These are phyloP conservation scores for Hylaea fasciaria DNA, from an alignment of 2,888 invertebrate genomes.

Conservation along the genomic window DNA sequence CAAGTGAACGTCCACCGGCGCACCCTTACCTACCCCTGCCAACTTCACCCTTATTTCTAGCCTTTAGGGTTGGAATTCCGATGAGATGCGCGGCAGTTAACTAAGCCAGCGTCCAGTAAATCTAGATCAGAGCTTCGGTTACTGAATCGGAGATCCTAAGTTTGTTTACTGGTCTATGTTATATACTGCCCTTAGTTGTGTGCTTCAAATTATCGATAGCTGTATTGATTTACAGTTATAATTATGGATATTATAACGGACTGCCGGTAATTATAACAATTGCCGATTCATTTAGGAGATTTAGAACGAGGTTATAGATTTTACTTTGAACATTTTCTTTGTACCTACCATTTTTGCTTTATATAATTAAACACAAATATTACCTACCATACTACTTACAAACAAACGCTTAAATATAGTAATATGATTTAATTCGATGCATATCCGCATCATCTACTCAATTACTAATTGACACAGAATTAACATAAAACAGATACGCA, in stretches of 20 bases:
- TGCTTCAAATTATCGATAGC: constrained; percentile 22
- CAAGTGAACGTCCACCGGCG: constrained; percentile 57
- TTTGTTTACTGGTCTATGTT: constrained; percentile 50
- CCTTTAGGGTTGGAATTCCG: constrained; percentile 41
- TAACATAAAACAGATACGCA: constrained; percentile 28
- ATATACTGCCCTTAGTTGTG: constrained; percentile 18
- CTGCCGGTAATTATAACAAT: too few relatives aligned
- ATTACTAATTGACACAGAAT: constrained; percentile 27
- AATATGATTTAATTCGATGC: not conserved
- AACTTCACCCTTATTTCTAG: constrained; percentile 30
- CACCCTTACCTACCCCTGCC: constrained; percentile 27
- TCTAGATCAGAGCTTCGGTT: constrained; percentile 64
- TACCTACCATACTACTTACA: too few relatives aligned
- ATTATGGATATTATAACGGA: too few relatives aligned
- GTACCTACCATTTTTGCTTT: too few relatives aligned
- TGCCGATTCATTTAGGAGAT: too few relatives aligned
- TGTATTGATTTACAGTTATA: not conserved
- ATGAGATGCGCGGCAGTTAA: constrained; percentile 11
- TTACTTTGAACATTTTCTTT: too few relatives aligned
- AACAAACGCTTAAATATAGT: too few relatives aligned
- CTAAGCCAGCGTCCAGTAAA: constrained; percentile 55
- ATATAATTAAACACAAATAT: too few relatives aligned
- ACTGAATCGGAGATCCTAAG: constrained; percentile 56
- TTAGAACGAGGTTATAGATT: too few relatives aligned
- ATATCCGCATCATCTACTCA: not conserved